Evolutionary conservation across 2,888 invertebrate genomes (phyloP).

Genomic region (Drosophila leonis): DNA sequence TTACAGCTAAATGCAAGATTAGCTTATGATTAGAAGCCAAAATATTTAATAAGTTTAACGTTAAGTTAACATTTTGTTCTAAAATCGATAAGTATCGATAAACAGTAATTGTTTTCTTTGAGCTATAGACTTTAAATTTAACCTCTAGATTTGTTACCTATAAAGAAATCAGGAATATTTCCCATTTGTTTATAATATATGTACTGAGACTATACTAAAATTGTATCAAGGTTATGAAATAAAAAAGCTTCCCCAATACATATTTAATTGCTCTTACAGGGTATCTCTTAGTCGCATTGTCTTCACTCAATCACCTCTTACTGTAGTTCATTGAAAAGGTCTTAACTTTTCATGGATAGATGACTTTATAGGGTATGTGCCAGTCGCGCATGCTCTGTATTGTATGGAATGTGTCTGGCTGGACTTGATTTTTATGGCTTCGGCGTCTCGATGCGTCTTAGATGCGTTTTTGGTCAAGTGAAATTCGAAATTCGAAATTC

Average conservation of each 20-base stretch:
- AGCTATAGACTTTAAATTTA: background rate
- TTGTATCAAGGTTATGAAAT: too few species aligned
- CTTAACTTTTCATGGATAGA: too few species aligned
- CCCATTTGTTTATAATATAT: too few species aligned
- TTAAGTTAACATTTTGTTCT: background rate
- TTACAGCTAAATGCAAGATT: too few species aligned
- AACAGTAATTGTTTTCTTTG: rapidly evolving
- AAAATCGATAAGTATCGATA: conserved; percentile 1
- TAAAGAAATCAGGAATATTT: too few species aligned
- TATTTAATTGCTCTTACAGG: background rate
- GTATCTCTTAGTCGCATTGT: background rate
- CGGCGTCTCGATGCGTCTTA: conserved; percentile 29
- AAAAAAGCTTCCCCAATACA: too few species aligned
- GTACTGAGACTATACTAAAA: too few species aligned
- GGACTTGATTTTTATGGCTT: conserved; percentile 39
- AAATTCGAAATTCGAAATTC: conserved; percentile 41
- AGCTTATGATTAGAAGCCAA: too few species aligned
- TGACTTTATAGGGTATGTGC: background rate
- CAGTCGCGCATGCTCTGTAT: background rate
- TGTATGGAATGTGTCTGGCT: conserved; percentile 15
- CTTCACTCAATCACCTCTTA: background rate
- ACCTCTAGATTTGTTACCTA: too few species aligned
- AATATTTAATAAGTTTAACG: background rate
- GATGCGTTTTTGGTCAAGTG: conserved; percentile 39
- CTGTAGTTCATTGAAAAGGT: too few species aligned